phyloP scores from a whole-genome alignment of 2,888 invertebrate species.

The Timandra comae region DNA sequence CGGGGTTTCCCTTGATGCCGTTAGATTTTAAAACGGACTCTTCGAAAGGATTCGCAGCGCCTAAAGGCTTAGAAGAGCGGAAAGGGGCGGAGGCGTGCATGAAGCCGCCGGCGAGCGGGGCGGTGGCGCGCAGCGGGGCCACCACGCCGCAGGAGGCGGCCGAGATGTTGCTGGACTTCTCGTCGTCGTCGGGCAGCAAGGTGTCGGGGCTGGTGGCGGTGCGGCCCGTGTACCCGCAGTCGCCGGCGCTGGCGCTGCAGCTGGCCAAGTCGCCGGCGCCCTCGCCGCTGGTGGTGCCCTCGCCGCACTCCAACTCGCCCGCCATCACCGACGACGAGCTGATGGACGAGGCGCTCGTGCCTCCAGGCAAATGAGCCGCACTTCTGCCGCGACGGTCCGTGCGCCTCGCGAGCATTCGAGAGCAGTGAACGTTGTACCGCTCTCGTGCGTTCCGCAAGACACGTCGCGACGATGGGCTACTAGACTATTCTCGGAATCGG shows the following conservation, averaged over 20 bases:
- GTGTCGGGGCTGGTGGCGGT: constrained; percentile 74
- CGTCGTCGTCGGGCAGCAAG: constrained; percentile 76
- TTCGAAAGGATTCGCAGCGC: constrained; percentile 63
- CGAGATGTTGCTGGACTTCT: constrained; percentile 81
- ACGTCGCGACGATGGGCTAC: no score
- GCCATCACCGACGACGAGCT: constrained; percentile 92
- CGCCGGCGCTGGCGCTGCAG: constrained; percentile 83
- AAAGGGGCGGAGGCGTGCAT: constrained; percentile 67
- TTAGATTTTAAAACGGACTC: constrained; percentile 67
- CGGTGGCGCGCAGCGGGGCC: constrained; percentile 60
- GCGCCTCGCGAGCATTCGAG: constrained; percentile 16
- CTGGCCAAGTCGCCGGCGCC: constrained; percentile 87
- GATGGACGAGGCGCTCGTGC: constrained; percentile 91
- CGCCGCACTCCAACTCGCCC: constrained; percentile 83
- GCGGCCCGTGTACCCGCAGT: constrained; percentile 75
- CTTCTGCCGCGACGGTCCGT: constrained; percentile 15
- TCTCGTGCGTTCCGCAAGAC: no score
- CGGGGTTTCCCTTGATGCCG: constrained; percentile 57
- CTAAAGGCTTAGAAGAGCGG: constrained; percentile 65
- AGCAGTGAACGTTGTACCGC: constrained; percentile 8
- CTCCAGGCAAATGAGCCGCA: constrained; percentile 81
- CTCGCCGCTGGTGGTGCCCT: constrained; percentile 81
- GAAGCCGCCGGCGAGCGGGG: constrained; percentile 64
- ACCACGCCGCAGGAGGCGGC: constrained; percentile 78
- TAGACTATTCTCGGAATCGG: no score